Percentiles rank a stretch among this genome's conserved stretches.
phyloP scores from a whole-genome alignment of 2,888 invertebrate genomes.

The Tribolium freemani region DNA sequence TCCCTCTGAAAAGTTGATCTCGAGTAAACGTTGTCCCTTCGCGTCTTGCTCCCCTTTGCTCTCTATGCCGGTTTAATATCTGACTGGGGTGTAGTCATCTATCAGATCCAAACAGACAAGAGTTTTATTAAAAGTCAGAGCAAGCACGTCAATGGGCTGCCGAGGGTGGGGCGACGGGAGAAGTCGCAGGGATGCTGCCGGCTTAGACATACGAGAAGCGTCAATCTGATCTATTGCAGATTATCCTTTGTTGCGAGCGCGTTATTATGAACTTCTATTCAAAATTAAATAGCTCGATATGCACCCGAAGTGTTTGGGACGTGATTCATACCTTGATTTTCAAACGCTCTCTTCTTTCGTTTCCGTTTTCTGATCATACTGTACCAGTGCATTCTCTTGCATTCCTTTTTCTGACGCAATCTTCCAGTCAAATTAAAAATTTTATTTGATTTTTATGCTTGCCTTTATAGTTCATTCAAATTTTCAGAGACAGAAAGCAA shows the following conservation, averaged over 20 bases:
- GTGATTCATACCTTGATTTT: constrained; percentile 36
- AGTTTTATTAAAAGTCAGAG: constrained; percentile 72
- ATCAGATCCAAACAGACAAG: constrained; percentile 72
- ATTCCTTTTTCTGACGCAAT: neutral
- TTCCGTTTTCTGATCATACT: neutral
- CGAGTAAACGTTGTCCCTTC: constrained; percentile 56
- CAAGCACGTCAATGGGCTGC: constrained; percentile 67
- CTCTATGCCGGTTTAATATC: constrained; percentile 68
- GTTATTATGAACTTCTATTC: constrained; percentile 47
- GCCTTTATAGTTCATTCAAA: too few relatives aligned
- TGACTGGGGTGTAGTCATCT: constrained; percentile 71
- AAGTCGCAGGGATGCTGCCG: constrained; percentile 43
- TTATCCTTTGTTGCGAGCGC: constrained; percentile 48
- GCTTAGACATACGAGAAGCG: constrained; percentile 55
- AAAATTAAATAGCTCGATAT: constrained; percentile 39
- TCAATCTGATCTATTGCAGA: constrained; percentile 54
- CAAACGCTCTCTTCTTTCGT: neutral
- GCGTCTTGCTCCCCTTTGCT: constrained; percentile 47
- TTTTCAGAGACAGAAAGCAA: too few relatives aligned
- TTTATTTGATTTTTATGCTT: neutral
- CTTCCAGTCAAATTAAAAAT: neutral
- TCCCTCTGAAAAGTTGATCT: constrained; percentile 61
- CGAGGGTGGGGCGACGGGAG: constrained; percentile 47
- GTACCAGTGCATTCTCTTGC: neutral
- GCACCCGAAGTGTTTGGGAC: constrained; percentile 31